Conservation (phyloP, 1,140 invertebrate species). For the Zaprionus camerounensis region DNA sequence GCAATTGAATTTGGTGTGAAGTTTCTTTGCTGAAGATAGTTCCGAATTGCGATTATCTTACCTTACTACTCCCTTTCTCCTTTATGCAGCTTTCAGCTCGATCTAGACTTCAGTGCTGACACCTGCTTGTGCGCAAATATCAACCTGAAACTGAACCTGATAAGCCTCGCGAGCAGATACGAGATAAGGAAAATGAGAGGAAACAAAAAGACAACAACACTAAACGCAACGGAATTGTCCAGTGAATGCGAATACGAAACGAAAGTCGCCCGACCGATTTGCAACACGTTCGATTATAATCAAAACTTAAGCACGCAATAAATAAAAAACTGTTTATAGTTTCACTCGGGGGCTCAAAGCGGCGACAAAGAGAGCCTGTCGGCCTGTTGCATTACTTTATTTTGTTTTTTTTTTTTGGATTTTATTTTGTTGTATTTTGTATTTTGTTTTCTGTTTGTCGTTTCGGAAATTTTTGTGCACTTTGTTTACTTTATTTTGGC, state of each 20-base stretch:
- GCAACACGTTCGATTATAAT: conserved; percentile 51
- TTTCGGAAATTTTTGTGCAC: conserved; percentile 12
- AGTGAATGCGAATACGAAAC: conserved; percentile 33
- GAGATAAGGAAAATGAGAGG: conserved; percentile 14
- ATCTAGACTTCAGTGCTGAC: background rate
- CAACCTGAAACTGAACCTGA: background rate
- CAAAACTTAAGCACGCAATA: conserved; percentile 47
- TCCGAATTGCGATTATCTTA: background rate
- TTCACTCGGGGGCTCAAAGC: conserved; percentile 17
- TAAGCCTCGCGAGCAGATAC: background rate
- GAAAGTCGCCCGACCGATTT: conserved; percentile 46
- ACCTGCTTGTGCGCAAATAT: background rate
- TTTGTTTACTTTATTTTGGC: conserved; percentile 18
- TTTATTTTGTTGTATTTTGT: conserved; percentile 7
- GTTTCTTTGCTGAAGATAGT: background rate
- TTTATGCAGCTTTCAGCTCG: background rate
- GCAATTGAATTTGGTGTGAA: too few species aligned
- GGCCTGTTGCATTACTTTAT: conserved; percentile 11
- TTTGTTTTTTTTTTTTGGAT: background rate
- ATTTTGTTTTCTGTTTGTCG: conserved; percentile 14
- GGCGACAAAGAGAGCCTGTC: background rate
- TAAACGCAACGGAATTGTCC: conserved; percentile 12
- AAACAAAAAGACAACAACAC: conserved; percentile 7
- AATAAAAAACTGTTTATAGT: conserved; percentile 45
- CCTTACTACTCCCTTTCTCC: background rate